A percentile compares a stretch with the other conserved stretches of the same genome.
Conservation (phyloP, 2,113 vertebrate species). For the Hiodon alosoides region DNA sequence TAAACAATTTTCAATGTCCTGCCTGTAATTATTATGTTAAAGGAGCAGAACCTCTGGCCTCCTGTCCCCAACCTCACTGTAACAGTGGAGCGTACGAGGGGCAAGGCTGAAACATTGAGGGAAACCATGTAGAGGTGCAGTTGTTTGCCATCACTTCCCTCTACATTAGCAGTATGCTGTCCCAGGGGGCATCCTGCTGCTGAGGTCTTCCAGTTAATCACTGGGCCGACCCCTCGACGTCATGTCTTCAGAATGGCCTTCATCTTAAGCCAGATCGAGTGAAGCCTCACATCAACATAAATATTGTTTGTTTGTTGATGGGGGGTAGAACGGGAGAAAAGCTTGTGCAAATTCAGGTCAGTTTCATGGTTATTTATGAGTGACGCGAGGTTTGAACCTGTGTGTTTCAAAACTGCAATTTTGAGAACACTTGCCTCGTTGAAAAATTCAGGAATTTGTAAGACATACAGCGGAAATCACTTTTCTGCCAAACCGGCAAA, state of each 20-base stretch:
- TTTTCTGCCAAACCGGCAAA: constrained; percentile 21
- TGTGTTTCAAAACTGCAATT: constrained; percentile 3
- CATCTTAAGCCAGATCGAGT: neutral
- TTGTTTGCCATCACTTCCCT: too few species aligned
- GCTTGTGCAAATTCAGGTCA: constrained; percentile 16
- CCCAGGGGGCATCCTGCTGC: neutral
- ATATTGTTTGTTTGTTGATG: constrained; percentile 1
- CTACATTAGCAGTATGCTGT: too few species aligned
- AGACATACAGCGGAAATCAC: constrained; percentile 16
- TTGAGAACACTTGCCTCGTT: constrained; percentile 12
- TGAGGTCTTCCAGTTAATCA: neutral
- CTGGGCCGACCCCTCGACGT: neutral
- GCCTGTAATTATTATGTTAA: too few species aligned
- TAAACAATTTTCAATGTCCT: too few species aligned
- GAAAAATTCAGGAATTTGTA: constrained; percentile 13
- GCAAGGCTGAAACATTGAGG: too few species aligned
- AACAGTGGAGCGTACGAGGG: too few species aligned
- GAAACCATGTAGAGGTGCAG: too few species aligned
- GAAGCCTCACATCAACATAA: neutral
- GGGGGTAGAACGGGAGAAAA: neutral
- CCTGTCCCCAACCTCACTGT: too few species aligned
- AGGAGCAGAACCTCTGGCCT: too few species aligned
- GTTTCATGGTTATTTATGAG: constrained; percentile 18
- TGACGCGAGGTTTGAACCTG: constrained; percentile 20
- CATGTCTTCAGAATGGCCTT: neutral